Evolutionary conservation across 1,140 invertebrate species (phyloP).

Genomic region (Nixonia krombeini): DNA sequence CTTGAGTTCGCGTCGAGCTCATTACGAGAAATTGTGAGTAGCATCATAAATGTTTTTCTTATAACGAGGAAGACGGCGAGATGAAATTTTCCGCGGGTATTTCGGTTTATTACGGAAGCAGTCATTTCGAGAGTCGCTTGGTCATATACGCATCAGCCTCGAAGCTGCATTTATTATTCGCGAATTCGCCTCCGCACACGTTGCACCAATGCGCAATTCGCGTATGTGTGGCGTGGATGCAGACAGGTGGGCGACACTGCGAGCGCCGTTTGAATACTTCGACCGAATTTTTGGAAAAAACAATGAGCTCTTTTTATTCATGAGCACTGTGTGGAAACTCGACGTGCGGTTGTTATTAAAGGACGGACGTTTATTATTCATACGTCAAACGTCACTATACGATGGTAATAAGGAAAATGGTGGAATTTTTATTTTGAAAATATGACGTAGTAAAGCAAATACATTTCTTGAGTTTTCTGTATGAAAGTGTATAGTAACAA

Average conservation of each 20-base stretch:
- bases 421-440: too few relatives aligned
- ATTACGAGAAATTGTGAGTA: too few relatives aligned
- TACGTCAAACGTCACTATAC: too few relatives aligned
- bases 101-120: not conserved
- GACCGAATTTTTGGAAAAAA: not conserved
- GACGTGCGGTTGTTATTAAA: not conserved
- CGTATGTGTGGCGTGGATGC: not conserved
- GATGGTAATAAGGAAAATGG: too few relatives aligned
- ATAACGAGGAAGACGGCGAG: not conserved
- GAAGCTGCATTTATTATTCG: not conserved
- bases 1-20: too few relatives aligned
- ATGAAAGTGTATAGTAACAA: too few relatives aligned
- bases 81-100: too few relatives aligned
- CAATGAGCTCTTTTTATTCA: not conserved
- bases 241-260: not conserved
- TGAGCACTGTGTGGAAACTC: not conserved
- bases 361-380: too few relatives aligned
- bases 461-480: too few relatives aligned
- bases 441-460: too few relatives aligned
- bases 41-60: too few relatives aligned
- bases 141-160: not conserved
- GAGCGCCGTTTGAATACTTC: not conserved
- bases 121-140: not conserved
- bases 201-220: not conserved
- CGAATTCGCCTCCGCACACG: not conserved